Conservation (phyloP, 2,113 vertebrate genomes). For the Hemicordylus capensis region DNA sequence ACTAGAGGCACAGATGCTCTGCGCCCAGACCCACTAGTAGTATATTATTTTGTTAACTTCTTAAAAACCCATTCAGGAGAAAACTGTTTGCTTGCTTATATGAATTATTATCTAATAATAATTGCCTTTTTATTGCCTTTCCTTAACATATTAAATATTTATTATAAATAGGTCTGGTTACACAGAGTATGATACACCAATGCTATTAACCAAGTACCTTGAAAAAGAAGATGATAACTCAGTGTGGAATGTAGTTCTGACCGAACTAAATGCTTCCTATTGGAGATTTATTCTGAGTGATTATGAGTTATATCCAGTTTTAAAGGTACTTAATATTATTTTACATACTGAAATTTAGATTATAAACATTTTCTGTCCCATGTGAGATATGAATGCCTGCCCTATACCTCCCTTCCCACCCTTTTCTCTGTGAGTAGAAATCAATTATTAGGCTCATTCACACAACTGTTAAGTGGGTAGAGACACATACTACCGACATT, state of each 20-base stretch:
- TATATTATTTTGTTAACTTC: background rate
- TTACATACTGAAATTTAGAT: background rate
- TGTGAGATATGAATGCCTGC: background rate
- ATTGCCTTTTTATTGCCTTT: background rate
- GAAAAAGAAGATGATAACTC: conserved; percentile 76
- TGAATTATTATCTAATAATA: background rate
- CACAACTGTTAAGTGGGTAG: no score
- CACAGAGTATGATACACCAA: conserved; percentile 72
- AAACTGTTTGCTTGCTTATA: background rate
- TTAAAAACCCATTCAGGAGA: no score
- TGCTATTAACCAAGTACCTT: conserved; percentile 81
- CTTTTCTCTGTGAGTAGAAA: background rate
- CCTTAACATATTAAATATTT: background rate
- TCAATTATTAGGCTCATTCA: no score
- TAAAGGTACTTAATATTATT: conserved; percentile 77
- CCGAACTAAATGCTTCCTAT: conserved; percentile 55
- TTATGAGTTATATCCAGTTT: conserved; percentile 72
- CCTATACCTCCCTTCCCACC: background rate
- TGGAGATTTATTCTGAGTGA: conserved; percentile 60
- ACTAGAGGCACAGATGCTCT: no score
- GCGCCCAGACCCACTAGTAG: background rate
- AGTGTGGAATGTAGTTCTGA: conserved; percentile 73
- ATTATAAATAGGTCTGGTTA: conserved; percentile 73
- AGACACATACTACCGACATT: no score
- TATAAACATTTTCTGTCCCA: background rate